Conservation (phyloP, 2,888 invertebrate species). For the Cheiracanthium punctorium region DNA sequence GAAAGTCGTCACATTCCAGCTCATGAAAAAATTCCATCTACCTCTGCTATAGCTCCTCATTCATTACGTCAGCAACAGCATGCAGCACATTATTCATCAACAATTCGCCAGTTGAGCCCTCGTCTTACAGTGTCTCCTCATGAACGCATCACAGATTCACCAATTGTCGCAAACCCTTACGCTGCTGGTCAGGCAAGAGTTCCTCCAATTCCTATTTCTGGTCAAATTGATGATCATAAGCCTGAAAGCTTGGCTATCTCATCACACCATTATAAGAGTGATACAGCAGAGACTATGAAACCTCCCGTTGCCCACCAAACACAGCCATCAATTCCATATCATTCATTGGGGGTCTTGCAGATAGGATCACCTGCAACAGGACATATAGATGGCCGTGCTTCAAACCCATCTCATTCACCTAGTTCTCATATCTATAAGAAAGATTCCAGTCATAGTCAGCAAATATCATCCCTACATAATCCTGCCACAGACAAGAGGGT, state of each 20-base stretch:
- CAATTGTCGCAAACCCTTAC: conserved; percentile 77
- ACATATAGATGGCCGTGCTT: conserved; percentile 51
- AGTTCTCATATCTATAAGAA: conserved; percentile 64
- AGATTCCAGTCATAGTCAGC: conserved; percentile 45
- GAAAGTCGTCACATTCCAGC: conserved; percentile 41
- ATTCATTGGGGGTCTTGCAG: conserved; percentile 30
- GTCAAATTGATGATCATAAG: conserved; percentile 56
- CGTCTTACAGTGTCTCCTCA: conserved; percentile 70
- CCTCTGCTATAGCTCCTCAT: conserved; percentile 59
- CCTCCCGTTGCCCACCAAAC: conserved; percentile 71
- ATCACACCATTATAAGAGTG: conserved; percentile 42
- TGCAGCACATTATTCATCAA: conserved; percentile 68
- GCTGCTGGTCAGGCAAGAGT: conserved; percentile 49
- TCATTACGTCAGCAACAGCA: conserved; percentile 53
- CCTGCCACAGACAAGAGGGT: conserved; percentile 30
- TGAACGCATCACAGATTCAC: conserved; percentile 70
- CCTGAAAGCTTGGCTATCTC: conserved; percentile 27
- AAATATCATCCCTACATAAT: conserved; percentile 37
- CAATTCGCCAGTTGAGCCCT: conserved; percentile 71
- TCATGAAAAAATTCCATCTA: conserved; percentile 42
- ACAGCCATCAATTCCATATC: conserved; percentile 63
- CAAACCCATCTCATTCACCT: conserved; percentile 67
- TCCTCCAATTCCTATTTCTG: conserved; percentile 38
- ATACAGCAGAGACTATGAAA: conserved; percentile 29
- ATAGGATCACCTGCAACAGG: conserved; percentile 61